A percentile compares a stretch with the other conserved stretches of the same genome.
These are phyloP conservation scores for Chloroceryle inda DNA, from an alignment of 2,797 vertebrate species.

Conservation along the genomic window DNA sequence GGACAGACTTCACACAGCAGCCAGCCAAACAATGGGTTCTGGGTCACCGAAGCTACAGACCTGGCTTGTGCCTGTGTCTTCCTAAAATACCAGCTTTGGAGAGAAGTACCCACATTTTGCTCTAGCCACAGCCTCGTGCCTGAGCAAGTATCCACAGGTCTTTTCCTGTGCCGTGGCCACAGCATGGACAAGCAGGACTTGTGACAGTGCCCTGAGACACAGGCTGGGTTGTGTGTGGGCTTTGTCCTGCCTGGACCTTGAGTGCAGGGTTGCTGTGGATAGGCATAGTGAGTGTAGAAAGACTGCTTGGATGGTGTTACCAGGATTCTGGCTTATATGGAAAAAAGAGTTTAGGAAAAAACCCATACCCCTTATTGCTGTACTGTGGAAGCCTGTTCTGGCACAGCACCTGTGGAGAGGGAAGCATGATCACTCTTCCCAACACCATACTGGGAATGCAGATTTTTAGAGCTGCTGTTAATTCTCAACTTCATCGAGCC, in stretches of 20 bases:
- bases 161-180: rapidly evolving
- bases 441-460: not conserved
- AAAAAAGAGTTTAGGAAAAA: not conserved
- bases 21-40: rapidly evolving
- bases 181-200: rapidly evolving
- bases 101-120: rapidly evolving
- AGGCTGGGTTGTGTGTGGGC: rapidly evolving
- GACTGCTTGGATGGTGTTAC: not conserved
- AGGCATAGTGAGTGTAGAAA: not conserved
- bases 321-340: rapidly evolving
- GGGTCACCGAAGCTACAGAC: not conserved
- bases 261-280: not conserved
- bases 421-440: too few relatives aligned
- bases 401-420: rapidly evolving
- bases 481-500: not conserved
- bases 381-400: rapidly evolving
- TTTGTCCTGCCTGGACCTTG: not conserved
- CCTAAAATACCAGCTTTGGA: not conserved
- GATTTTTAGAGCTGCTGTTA: not conserved
- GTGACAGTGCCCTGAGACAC: not conserved
- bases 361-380: not conserved
- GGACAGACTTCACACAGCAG: not conserved
- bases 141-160: not conserved
- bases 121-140: rapidly evolving
- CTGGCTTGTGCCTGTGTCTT: rapidly evolving